Percentiles rank a stretch among this genome's conserved stretches.
Evolutionary conservation across 2,113 vertebrate species (phyloP).

Genomic region (Brienomyrus brachyistius): DNA sequence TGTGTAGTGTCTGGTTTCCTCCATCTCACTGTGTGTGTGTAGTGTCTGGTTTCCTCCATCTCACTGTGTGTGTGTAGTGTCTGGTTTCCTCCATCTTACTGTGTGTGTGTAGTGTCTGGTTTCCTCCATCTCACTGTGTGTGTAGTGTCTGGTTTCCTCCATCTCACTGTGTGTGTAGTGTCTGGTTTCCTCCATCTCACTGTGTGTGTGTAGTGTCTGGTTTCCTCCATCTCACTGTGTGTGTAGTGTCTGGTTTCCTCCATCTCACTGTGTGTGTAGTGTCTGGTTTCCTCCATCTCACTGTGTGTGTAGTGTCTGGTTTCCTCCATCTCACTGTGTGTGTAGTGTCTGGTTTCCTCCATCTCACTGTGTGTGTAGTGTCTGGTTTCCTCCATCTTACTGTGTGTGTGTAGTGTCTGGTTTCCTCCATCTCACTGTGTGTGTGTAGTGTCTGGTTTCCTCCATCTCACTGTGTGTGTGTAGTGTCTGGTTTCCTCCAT

Average conservation of each 20-base stretch:
- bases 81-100: background rate
- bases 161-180: background rate
- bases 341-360: background rate
- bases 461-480: no score
- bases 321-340: no score
- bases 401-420: background rate
- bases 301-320: no score
- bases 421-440: background rate
- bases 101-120: background rate
- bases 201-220: background rate
- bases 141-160: background rate
- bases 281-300: no score
- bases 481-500: no score
- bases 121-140: no score
- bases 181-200: background rate
- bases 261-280: no score
- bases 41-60: no score
- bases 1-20: background rate
- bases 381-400: no score
- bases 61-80: background rate
- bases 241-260: no score
- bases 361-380: background rate
- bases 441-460: no score
- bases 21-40: background rate
- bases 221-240: background rate